A percentile compares a stretch with the other conserved stretches of the same genome.
These are phyloP conservation scores for Drosophila gaucha DNA, from an alignment of 2,888 invertebrate genomes.

Conservation along the genomic window DNA sequence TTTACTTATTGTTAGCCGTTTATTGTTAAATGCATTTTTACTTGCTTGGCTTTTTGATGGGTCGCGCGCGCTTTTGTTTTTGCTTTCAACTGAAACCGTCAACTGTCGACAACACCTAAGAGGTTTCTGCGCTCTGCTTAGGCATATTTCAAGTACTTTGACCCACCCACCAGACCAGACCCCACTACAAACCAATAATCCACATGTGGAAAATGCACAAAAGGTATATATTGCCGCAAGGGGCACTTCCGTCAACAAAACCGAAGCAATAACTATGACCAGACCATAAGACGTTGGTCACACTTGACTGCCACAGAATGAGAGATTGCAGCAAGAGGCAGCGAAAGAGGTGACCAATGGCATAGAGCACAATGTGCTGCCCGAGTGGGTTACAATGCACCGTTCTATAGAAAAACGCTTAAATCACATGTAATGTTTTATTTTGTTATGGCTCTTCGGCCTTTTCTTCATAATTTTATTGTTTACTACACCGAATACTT, in stretches of 20 bases:
- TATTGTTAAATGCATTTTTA: constrained; percentile 46
- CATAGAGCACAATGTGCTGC: too few species aligned
- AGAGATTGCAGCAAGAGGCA: constrained; percentile 6
- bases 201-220: too few species aligned
- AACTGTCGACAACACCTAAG: constrained; percentile 57
- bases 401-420: constrained; percentile 44
- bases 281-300: constrained; percentile 46
- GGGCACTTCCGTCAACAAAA: constrained; percentile 65
- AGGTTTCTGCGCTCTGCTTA: constrained; percentile 51
- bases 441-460: constrained; percentile 18
- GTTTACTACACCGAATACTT: too few species aligned
- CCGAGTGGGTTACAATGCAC: too few species aligned
- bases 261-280: constrained; percentile 47
- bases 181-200: too few species aligned
- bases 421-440: constrained; percentile 14
- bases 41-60: constrained; percentile 38
- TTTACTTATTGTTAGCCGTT: constrained; percentile 35
- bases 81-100: constrained; percentile 52
- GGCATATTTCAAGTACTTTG: constrained; percentile 52
- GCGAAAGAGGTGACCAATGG: too few species aligned
- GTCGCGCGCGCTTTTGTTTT: too few species aligned
- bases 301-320: constrained; percentile 45
- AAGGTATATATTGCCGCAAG: constrained; percentile 36
- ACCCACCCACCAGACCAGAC: constrained; percentile 45
- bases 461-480: too few species aligned